Evolutionary conservation across 2,797 vertebrate species (phyloP), one percentile per base, ranked within the genome.

Genomic region (Pelochelys cantorii): DNA sequence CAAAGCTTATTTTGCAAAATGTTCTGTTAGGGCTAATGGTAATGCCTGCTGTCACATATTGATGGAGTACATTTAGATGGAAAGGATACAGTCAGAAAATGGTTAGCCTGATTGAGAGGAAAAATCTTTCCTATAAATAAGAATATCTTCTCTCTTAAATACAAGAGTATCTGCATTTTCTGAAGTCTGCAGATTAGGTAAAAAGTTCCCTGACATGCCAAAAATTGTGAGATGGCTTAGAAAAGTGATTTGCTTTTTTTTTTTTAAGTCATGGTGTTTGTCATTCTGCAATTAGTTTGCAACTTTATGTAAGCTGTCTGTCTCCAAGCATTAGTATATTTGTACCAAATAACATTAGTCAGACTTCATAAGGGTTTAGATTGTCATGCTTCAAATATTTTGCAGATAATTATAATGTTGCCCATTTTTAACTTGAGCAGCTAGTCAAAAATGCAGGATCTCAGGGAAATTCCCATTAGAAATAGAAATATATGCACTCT

Each of bases 41-140:
- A 5, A 74, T 74, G 71, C 37, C 22, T 75, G 15, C 75, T 57
- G 62, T 88, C 82, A 79, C 79, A 90, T 14, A 52, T 71, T 83
- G 59, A 54, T 17, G 60, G 59, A 22, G 57, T 55, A 10, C 85
- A 77, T 55, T 90, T 84, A 56, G 82, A 78, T 20, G 65, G 84
- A 53, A 82, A 88, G 13, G 22, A 53, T 20, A 37, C 29, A 56
- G 71, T 62, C 53, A 27, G 81, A 81, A 77, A 85, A 74, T 27
- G 34, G 20, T 53, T 90, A 34, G 15, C 34, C 31, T 68, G 7
- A 20, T 20, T 34, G n/a, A 68, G 37, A 7, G 88, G 89, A 75
- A 93, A 93, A 5, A 93, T 86, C 75, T 89, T 89, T 82, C 92
- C 85, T 82, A 88, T 90, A 42, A 93, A 88, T 90, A 42, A 93